These are phyloP conservation scores for Zaprionus inermis DNA, from an alignment of 1,140 invertebrate genomes.

Conservation along the genomic window DNA sequence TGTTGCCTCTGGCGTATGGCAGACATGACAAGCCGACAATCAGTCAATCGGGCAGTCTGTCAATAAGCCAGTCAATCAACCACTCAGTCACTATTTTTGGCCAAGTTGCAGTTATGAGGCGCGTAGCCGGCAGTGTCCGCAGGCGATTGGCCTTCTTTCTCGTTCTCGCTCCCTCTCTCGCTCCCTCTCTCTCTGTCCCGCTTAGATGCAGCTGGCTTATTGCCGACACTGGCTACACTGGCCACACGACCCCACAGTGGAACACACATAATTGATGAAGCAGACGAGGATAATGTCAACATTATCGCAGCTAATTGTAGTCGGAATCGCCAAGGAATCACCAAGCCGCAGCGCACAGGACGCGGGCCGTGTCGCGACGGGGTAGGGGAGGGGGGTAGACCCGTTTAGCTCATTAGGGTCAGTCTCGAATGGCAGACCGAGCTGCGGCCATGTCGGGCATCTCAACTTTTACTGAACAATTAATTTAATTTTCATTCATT, in stretches of 20 bases:
- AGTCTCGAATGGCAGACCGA: conserved; percentile 2
- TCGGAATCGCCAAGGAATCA: conserved; percentile 20
- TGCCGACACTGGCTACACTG: too few relatives aligned
- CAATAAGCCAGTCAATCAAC: conserved; percentile 38
- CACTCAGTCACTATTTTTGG: conserved; percentile 9
- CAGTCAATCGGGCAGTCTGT: conserved; percentile 39
- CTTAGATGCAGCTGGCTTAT: conserved; percentile 24
- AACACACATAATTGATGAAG: conserved; percentile 48
- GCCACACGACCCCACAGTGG: too few relatives aligned
- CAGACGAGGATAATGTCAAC: conserved; percentile 41
- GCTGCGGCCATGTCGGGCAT: background rate
- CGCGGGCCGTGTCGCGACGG: too few relatives aligned
- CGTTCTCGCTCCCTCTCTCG: background rate
- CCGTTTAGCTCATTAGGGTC: conserved; percentile 39
- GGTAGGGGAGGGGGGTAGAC: background rate
- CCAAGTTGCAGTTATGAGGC: conserved; percentile 3
- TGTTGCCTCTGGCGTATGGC: conserved; percentile 17
- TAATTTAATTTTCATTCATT: conserved; percentile 6
- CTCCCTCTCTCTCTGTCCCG: background rate
- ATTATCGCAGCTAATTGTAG: conserved; percentile 51
- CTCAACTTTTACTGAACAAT: background rate
- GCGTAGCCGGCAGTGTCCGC: background rate
- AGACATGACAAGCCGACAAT: conserved; percentile 49
- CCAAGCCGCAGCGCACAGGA: background rate
- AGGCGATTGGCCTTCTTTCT: background rate